A percentile compares a stretch with the other conserved stretches of the same genome.
phyloP scores from a whole-genome alignment of 37 sponge, comb jelly and placozoan genomes.

The Geodia barretti region DNA sequence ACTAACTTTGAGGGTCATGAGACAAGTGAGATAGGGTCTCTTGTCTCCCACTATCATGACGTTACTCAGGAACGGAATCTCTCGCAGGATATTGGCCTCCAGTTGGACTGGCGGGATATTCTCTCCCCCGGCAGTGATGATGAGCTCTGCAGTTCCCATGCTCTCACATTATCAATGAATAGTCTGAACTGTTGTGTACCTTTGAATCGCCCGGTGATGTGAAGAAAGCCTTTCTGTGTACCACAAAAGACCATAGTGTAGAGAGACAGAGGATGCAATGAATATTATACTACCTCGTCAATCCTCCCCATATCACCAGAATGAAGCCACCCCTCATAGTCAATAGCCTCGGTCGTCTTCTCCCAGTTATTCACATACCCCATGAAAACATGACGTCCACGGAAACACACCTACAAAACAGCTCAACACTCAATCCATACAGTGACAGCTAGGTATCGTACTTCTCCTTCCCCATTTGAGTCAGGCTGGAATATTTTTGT shows the following conservation, averaged over 20 bases:
- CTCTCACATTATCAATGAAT: no score
- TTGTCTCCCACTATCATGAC: conserved; percentile 74
- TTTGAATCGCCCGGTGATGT: conserved; percentile 76
- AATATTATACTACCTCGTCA: conserved; percentile 36
- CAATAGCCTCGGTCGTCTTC: conserved; percentile 86
- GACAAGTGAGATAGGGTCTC: conserved; percentile 66
- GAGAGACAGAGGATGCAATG: no score
- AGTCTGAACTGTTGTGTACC: conserved; percentile 34
- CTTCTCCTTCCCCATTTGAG: conserved; percentile 91
- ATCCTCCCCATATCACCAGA: conserved; percentile 86
- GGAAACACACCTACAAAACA: conserved; percentile 59
- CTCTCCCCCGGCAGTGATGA: conserved; percentile 90
- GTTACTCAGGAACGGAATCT: conserved; percentile 69
- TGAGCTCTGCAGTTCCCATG: conserved; percentile 71
- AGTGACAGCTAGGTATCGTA: conserved; percentile 6
- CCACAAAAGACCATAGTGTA: no score
- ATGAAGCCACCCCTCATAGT: conserved; percentile 93
- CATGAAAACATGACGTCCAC: conserved; percentile 94
- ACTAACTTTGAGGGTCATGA: conserved; percentile 71
- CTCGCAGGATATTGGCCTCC: conserved; percentile 62
- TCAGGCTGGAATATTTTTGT: conserved; percentile 76
- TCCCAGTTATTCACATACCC: conserved; percentile 88
- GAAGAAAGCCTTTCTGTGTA: conserved; percentile 54
- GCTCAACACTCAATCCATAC: not conserved
- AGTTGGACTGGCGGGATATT: conserved; percentile 84